Conservation (phyloP, 2,113 vertebrate species). For the Puma concolor region DNA sequence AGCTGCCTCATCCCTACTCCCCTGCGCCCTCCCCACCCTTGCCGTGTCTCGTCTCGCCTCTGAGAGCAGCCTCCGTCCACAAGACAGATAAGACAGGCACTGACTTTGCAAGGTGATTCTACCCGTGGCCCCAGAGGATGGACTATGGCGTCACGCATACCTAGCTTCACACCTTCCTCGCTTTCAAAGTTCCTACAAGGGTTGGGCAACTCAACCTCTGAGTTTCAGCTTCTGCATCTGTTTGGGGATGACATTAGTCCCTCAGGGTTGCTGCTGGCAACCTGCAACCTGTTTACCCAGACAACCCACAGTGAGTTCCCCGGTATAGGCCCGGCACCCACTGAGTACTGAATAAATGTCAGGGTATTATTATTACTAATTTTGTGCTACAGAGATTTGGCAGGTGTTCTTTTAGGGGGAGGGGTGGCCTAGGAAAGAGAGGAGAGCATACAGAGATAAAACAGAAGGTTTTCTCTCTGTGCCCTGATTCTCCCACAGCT, state of each 20-base stretch:
- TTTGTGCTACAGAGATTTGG: background rate
- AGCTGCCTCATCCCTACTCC: too few species aligned
- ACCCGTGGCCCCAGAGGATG: background rate
- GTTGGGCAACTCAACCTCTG: background rate
- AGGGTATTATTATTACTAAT: background rate
- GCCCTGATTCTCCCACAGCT: background rate
- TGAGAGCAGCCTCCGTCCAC: background rate
- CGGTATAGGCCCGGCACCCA: background rate
- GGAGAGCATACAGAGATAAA: accelerated
- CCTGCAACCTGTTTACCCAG: background rate
- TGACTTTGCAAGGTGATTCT: background rate
- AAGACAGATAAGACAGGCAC: background rate
- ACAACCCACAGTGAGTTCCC: background rate
- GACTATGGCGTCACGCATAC: background rate
- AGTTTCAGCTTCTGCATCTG: background rate
- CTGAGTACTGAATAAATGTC: background rate
- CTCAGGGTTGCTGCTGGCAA: background rate
- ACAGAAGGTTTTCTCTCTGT: background rate
- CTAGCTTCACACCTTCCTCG: background rate
- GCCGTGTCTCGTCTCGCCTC: background rate
- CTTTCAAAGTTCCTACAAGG: background rate
- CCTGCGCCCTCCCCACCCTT: too few species aligned
- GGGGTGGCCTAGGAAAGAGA: background rate
- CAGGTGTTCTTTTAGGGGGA: background rate
- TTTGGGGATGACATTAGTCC: background rate